Base-by-base conservation (phyloP, 2,113 vertebrate genomes). In the Phylloscopus trochilus region DNA sequence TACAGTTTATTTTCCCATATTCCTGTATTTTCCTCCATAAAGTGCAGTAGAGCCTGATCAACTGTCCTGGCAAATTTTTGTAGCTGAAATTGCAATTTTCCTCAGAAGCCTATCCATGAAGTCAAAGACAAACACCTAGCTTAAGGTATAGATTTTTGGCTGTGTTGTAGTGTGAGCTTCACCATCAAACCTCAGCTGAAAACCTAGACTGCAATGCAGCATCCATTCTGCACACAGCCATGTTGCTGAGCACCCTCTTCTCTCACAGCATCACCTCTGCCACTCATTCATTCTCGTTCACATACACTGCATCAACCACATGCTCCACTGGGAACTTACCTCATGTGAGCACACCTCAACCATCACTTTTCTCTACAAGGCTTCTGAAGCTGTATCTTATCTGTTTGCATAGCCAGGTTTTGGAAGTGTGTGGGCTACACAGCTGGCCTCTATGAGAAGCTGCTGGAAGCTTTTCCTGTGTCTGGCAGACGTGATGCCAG, bases 221-320 rank as follows among this genome's bases (percentile, higher is more conserved):
- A 52, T 11, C 3, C 9, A 6, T 62, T 80, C 28, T n/a, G 26
- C 46, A 70, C 2, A 60, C 5, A 69, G 56, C 3, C 35, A 17
- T 1, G 0, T 2, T 47, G 52, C 41, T 80, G 41, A 16, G 16
- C 23, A 62, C n/a, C 7, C 1, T 35, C 53, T 49, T 81, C 67
- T 76, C 33, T 44, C 41, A 43, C 43, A 51, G 56, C 22, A 30
- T n/a, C 43, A 75, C 23, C 51, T 77, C 82, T 58, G n/a, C 31
- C 1, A 6, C 24, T 44, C 35, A n/a, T 59, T 51, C 56, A 22
- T 26, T 53, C 43, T 30, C 9, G 22, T 44, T 47, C 33, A 73
- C 0, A 2, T 4, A 37, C 4, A 6, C 39, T 6, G 2, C 13
- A 4, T 8, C 28, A 44, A 20, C 15, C 47, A 55, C 44, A 39